Conservation (phyloP, 2,888 invertebrate species). For the Cyrtodaria siliqua region DNA sequence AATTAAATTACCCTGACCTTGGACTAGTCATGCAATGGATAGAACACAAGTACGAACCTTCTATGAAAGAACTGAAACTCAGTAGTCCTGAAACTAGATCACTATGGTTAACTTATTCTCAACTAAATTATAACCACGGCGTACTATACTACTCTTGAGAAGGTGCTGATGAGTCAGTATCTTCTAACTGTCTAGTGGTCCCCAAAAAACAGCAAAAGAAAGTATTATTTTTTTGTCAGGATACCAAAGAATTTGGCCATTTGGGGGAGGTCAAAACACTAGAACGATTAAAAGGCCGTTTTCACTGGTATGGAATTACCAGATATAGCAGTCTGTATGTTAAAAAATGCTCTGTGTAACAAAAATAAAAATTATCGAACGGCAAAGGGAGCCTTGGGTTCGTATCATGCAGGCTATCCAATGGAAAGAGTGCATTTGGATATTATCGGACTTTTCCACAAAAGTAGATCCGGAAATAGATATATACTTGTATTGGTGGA, state of each 20-base stretch:
- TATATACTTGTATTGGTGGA: not conserved
- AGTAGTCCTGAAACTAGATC: not conserved
- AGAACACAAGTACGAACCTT: not conserved
- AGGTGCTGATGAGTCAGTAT: not conserved
- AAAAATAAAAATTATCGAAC: not conserved
- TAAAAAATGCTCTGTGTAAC: slow-evolving; percentile 1
- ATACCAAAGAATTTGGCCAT: not conserved
- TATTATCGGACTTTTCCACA: not conserved
- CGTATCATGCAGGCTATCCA: not conserved
- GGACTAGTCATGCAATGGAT: not conserved
- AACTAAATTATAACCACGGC: not conserved
- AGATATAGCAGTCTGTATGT: not conserved
- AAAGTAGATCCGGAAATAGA: not conserved
- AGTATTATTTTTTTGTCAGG: not conserved
- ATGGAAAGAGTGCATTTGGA: slow-evolving; percentile 1
- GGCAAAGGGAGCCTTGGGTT: not conserved
- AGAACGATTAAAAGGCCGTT: slow-evolving; percentile 2
- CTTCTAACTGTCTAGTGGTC: not conserved
- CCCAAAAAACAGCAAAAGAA: not conserved
- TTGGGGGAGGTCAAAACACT: slow-evolving; percentile 3
- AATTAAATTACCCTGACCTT: not conserved
- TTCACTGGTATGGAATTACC: slow-evolving; percentile 9
- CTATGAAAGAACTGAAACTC: not conserved
- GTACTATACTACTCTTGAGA: not conserved
- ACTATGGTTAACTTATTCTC: not conserved